phyloP scores from a whole-genome alignment of 2,888 invertebrate species.

The Scrobipalpa atriplicella region DNA sequence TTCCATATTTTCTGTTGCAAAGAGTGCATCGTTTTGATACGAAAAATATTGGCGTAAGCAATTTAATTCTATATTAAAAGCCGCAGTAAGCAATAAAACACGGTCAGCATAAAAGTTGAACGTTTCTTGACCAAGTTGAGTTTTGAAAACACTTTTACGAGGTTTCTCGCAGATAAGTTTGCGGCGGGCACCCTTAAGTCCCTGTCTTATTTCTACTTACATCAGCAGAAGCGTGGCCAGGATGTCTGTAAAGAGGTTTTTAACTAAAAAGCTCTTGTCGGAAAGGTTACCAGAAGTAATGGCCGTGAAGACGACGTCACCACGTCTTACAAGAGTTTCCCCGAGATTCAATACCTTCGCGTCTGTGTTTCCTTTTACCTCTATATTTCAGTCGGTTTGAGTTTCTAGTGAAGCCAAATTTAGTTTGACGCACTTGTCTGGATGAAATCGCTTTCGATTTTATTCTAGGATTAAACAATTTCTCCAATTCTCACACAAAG shows the following conservation, averaged over 20 bases:
- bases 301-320: slow-evolving; percentile 50
- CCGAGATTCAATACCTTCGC: background rate
- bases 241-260: slow-evolving; percentile 46
- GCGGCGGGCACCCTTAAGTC: slow-evolving; percentile 28
- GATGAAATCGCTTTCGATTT: background rate
- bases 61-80: background rate
- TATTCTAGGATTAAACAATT: background rate
- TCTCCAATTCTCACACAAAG: too few relatives aligned
- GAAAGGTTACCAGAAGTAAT: slow-evolving; percentile 47
- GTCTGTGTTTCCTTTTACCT: background rate
- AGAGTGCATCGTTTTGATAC: slow-evolving; percentile 2
- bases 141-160: slow-evolving; percentile 14
- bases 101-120: background rate
- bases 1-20: slow-evolving; percentile 1
- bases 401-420: background rate
- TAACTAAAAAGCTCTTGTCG: slow-evolving; percentile 43
- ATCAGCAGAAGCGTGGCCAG: slow-evolving; percentile 43
- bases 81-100: background rate
- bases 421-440: background rate
- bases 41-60: slow-evolving; percentile 4
- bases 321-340: slow-evolving; percentile 34
- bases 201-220: slow-evolving; percentile 33
- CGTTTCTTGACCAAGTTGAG: slow-evolving; percentile 9
- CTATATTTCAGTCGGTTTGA: slow-evolving; percentile 2
- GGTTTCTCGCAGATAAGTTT: slow-evolving; percentile 18